phyloP scores from a whole-genome alignment of 1,140 invertebrate species.

The Ditylenchus dipsaci region DNA sequence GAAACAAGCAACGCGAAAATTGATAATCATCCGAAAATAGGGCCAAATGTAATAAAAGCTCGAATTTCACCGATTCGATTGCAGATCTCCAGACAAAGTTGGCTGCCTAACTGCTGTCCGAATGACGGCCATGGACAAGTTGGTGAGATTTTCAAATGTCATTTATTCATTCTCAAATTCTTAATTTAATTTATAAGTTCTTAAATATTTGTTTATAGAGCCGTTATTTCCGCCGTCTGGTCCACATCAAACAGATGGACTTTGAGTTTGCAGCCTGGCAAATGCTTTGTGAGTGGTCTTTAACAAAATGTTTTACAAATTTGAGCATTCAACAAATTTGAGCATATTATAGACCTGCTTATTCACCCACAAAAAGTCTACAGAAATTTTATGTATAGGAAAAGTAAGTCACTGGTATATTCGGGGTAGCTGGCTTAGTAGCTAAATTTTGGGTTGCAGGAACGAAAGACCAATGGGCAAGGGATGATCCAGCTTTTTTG shows the following conservation, averaged over 20 bases:
- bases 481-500: conserved; percentile 97
- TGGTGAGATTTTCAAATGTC: conserved; percentile 9
- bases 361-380: conserved; percentile 90
- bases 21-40: too few species aligned
- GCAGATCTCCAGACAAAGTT: conserved; percentile 36
- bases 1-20: too few species aligned
- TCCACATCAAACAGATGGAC: conserved; percentile 97
- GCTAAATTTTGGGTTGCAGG: conserved; percentile 65
- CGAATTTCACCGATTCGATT: too few species aligned
- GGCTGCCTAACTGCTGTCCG: conserved; percentile 56
- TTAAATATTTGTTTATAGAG: background rate
- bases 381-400: conserved; percentile 93
- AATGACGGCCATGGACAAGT: conserved; percentile 54
- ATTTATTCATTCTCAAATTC: background rate
- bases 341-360: conserved; percentile 70
- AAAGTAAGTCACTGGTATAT: conserved; percentile 73
- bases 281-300: conserved; percentile 70
- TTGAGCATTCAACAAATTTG: too few species aligned
- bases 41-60: too few species aligned
- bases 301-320: too few species aligned
- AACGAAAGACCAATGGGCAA: conserved; percentile 95
- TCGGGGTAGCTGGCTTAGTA: background rate
- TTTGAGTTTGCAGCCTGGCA: conserved; percentile 99
- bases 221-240: conserved; percentile 69
- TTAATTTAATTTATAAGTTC: background rate